Evolutionary conservation across 92 coral and sea anemone genomes (phyloP).

Genomic region (Epizoanthus ramosus): DNA sequence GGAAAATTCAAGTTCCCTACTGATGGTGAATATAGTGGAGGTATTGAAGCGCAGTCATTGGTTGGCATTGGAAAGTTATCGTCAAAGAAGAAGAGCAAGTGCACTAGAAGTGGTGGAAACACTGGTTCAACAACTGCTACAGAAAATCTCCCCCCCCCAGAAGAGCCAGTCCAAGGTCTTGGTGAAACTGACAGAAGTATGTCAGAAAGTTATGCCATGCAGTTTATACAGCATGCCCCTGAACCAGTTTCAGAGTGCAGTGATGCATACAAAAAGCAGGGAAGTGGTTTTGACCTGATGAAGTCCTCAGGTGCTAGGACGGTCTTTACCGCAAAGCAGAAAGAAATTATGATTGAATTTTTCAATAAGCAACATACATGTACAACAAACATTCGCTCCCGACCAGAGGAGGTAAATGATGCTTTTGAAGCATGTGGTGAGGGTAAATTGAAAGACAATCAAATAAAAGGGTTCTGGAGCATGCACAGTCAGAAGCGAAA

Average conservation of each 20-base stretch:
- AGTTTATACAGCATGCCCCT: conserved; percentile 9
- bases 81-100: conserved; percentile 24
- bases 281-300: conserved; percentile 32
- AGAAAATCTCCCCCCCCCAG: not conserved
- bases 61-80: conserved; percentile 47
- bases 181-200: not conserved
- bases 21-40: conserved; percentile 27
- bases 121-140: conserved; percentile 45
- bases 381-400: conserved; percentile 48
- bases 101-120: conserved; percentile 1
- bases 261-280: not conserved
- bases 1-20: no score
- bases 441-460: conserved; percentile 45
- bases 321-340: conserved; percentile 52
- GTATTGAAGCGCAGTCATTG: conserved; percentile 43
- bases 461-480: conserved; percentile 66
- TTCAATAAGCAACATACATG: conserved; percentile 45
- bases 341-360: no score
- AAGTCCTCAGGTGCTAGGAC: conserved; percentile 23
- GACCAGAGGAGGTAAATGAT: conserved; percentile 47
- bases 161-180: not conserved
- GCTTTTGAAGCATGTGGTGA: conserved; percentile 52
- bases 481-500: conserved; percentile 56
- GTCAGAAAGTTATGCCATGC: conserved; percentile 4
- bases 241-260: not conserved